phyloP scores from a whole-genome alignment of 2,888 invertebrate genomes.

The Plagiodera versicolora region DNA sequence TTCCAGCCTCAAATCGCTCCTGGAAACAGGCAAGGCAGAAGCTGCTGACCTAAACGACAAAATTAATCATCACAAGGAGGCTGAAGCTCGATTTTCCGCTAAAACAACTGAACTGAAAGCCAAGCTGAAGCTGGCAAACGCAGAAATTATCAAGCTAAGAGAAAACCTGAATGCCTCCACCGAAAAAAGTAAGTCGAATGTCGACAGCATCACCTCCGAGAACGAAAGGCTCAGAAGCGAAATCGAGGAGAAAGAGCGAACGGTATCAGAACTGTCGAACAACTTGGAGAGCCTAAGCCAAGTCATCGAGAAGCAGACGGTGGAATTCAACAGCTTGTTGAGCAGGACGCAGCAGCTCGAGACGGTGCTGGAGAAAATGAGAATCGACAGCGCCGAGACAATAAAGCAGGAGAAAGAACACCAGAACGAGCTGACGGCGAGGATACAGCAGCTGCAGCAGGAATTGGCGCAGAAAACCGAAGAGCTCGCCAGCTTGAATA shows the following conservation, averaged over 20 bases:
- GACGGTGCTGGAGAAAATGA: conserved; percentile 17
- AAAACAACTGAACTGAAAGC: conserved; percentile 2
- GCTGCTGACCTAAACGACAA: conserved; percentile 6
- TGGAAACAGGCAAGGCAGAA: conserved; percentile 5
- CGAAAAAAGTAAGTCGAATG: not conserved
- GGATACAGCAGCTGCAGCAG: conserved; percentile 26
- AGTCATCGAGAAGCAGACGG: conserved; percentile 25
- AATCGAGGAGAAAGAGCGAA: conserved; percentile 19
- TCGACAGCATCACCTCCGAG: conserved; percentile 7
- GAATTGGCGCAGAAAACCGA: conserved; percentile 19
- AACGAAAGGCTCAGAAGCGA: conserved; percentile 17
- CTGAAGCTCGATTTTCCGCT: not conserved
- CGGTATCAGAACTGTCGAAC: conserved; percentile 20
- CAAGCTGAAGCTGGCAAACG: conserved; percentile 12
- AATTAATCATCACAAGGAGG: conserved; percentile 11
- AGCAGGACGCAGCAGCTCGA: conserved; percentile 26
- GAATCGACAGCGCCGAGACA: conserved; percentile 18
- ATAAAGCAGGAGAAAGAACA: conserved; percentile 31
- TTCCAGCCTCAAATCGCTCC: conserved; percentile 13
- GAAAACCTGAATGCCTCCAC: not conserved
- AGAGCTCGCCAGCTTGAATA: conserved; percentile 16
- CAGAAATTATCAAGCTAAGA: conserved; percentile 1
- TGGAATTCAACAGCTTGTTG: conserved; percentile 32
- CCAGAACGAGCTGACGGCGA: conserved; percentile 25
- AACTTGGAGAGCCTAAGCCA: conserved; percentile 19